phyloP scores from a whole-genome alignment of 2,797 vertebrate genomes.

The Melanogrammus aeglefinus region DNA sequence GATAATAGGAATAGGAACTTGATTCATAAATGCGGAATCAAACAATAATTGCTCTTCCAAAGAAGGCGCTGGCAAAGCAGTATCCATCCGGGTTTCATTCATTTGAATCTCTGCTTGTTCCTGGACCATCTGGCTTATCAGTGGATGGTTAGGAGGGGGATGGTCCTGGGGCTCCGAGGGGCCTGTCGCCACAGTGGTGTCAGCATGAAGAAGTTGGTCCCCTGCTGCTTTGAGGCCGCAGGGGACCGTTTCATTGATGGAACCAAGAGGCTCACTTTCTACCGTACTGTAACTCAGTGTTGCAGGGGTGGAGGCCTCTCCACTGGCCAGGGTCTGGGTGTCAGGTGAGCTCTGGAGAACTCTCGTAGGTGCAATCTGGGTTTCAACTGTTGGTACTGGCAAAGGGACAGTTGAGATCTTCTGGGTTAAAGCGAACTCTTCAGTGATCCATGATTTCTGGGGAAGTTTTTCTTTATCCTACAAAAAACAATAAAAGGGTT shows the following conservation, averaged over 20 bases:
- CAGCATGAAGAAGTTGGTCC: conserved; percentile 20
- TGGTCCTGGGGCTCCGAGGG: conserved; percentile 22
- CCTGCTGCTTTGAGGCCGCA: conserved; percentile 15
- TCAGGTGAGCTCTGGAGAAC: conserved; percentile 20
- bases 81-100: conserved; percentile 38
- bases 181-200: conserved; percentile 14
- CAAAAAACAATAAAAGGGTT: conserved; percentile 48
- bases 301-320: conserved; percentile 30
- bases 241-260: conserved; percentile 23
- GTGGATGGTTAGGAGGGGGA: conserved; percentile 5
- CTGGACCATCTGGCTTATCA: conserved; percentile 51
- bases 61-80: conserved; percentile 37
- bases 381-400: conserved; percentile 30
- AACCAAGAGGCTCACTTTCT: conserved; percentile 29
- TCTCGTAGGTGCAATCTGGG: conserved; percentile 17
- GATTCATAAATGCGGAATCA: conserved; percentile 35
- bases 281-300: conserved; percentile 25
- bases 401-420: conserved; percentile 18
- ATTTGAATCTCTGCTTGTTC: conserved; percentile 44
- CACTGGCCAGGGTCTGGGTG: conserved; percentile 10
- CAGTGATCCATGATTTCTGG: conserved; percentile 10
- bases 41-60: conserved; percentile 41
- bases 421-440: conserved; percentile 29
- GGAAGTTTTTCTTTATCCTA: conserved; percentile 50
- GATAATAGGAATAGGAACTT: conserved; percentile 32